These are phyloP conservation scores for Drosophila kurseongensis DNA, from an alignment of 1,140 invertebrate species.

Conservation along the genomic window DNA sequence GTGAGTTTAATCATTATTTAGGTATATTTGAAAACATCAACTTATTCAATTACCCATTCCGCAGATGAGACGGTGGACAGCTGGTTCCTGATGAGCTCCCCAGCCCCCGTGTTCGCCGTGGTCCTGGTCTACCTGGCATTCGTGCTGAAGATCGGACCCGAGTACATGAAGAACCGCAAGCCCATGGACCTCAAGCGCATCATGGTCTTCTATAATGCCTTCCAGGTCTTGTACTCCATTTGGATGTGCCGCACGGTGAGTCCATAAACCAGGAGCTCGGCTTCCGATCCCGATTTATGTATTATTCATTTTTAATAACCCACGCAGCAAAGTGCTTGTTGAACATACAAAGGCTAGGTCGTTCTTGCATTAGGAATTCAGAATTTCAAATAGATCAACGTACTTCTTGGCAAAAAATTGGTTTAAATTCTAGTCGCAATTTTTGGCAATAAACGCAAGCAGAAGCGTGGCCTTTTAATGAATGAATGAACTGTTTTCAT, in stretches of 20 bases:
- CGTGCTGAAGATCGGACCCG: constrained; percentile 89
- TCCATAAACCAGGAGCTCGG: constrained; percentile 21
- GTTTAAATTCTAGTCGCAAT: neutral
- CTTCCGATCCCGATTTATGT: constrained; percentile 18
- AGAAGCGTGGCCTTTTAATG: neutral
- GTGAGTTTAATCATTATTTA: constrained; percentile 51
- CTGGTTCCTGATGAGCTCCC: constrained; percentile 87
- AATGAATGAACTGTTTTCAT: constrained; percentile 8
- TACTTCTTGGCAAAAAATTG: neutral
- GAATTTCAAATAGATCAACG: neutral
- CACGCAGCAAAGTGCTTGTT: constrained; percentile 4
- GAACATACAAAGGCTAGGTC: constrained; percentile 18
- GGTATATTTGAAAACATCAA: neutral
- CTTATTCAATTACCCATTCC: constrained; percentile 2
- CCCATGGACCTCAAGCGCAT: constrained; percentile 90
- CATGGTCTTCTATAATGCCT: constrained; percentile 91
- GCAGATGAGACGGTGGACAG: constrained; percentile 88
- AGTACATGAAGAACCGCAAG: constrained; percentile 89
- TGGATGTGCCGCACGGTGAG: constrained; percentile 82
- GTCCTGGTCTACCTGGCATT: constrained; percentile 89
- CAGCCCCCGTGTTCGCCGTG: constrained; percentile 86
- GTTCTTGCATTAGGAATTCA: constrained; percentile 20
- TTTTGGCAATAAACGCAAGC: neutral
- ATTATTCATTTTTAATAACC: constrained; percentile 47
- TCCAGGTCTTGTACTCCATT: constrained; percentile 88